These are phyloP conservation scores for Podiceps cristatus DNA, from an alignment of 2,113 vertebrate species.

Conservation along the genomic window DNA sequence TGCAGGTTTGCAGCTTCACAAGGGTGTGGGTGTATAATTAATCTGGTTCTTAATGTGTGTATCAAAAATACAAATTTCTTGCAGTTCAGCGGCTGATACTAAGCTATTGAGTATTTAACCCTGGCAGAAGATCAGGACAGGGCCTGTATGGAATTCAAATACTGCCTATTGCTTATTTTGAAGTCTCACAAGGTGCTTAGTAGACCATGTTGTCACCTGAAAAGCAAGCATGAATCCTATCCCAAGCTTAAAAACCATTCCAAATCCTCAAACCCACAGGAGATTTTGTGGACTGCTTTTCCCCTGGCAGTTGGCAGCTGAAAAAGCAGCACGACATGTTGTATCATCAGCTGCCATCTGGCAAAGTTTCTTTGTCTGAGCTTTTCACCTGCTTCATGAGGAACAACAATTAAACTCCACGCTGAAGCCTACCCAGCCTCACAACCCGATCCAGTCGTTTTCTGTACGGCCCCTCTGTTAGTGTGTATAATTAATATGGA, in stretches of 20 bases:
- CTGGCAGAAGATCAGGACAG: not conserved
- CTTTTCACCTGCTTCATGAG: slow-evolving; percentile 37
- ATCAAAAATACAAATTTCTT: not conserved
- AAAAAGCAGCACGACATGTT: slow-evolving; percentile 12
- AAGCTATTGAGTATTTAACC: not conserved
- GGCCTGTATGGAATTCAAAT: not conserved
- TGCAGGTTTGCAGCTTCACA: not conserved
- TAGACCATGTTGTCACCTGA: not conserved
- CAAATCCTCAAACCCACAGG: not conserved
- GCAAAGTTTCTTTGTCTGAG: slow-evolving; percentile 26
- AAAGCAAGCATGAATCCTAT: not conserved
- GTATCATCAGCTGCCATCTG: slow-evolving; percentile 47
- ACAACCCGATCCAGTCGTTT: slow-evolving; percentile 15
- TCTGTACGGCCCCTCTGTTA: not conserved
- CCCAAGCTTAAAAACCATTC: not conserved
- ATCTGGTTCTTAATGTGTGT: not conserved
- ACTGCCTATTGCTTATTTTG: not conserved
- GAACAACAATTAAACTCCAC: not conserved
- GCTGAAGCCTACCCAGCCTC: not conserved
- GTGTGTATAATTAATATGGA: slow-evolving; percentile 32
- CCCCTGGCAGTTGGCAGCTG: not conserved
- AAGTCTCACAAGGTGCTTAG: not conserved
- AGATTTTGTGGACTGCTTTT: not conserved
- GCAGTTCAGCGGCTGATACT: not conserved
- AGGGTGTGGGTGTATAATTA: not conserved